Base-by-base conservation (phyloP, 2,113 vertebrate species). In the Phalacrocorax pelagicus region DNA sequence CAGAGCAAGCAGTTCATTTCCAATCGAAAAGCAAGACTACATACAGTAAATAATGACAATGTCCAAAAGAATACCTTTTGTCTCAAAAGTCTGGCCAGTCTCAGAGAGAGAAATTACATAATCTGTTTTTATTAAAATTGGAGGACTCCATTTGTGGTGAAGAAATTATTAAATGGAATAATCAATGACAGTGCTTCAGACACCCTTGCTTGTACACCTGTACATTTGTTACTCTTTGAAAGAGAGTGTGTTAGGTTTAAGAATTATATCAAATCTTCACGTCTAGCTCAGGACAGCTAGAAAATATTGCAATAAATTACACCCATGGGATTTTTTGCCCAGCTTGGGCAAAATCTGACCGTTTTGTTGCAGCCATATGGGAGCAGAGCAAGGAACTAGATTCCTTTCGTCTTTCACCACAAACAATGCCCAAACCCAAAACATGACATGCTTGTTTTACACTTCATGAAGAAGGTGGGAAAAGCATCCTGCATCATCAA, bases 391-490 rank as follows among this genome's bases (percentile, higher is more conserved):
- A 80, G 24, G 26, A 83, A 44, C 3, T 80, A 32, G 2, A 30
- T 73, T 67, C 3, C 7, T 90, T 67, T 88, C 58, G 8, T 55
- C 49, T 58, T 79, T 51, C 67, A 67, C n/a, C 8, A 5, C 26
- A 42, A 1, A 61, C 69, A 72, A 83, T 46, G 3, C 19, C 26
- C 17, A 88, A 47, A 6, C 3, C 5, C 3, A 29, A 79, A 79
- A 58, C 6, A 23, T 1, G 2, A 0, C 23, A 18, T 29, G 12
- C 2, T 3, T 42, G 21, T 58, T 69, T 51, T 69, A 7, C 6
- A 29, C 24, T 82, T 62, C 6, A 2, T 38, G 23, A 65, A n/a
- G 30, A 73, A 70, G 24, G 5, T 55, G 6, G 5, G 11, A 22
- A 75, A 51, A 62, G 6, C 11, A 66, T 51, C 32, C 36, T 42